Base-by-base conservation (phyloP, 2,113 vertebrate species). In the Mesoclemmys tuberculata region DNA sequence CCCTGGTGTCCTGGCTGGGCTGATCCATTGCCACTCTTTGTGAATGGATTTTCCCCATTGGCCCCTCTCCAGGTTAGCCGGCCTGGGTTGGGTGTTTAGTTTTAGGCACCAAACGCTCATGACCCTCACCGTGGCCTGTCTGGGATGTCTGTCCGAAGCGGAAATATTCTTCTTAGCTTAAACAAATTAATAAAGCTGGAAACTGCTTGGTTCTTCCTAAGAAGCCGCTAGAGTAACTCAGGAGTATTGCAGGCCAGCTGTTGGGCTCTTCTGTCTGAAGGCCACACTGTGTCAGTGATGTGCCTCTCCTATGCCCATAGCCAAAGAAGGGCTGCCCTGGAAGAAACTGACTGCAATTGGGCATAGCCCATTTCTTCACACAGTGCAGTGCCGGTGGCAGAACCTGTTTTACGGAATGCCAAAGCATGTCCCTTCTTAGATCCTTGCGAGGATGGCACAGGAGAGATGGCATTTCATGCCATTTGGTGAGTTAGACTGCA, bases 81-180 rank as follows among this genome's bases (percentile, higher is more conserved):
- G n/a, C 68, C n/a, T n/a, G 68, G n/a, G 0, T 79, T 1, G 1
- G 0, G 0, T 35, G 7, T n/a, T 56, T 1, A 0, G 31, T 75
- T 8, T 1, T 9, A 16, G 29, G 1, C 26, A 5, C 1, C 0
- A 0, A 51, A 51, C 10, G 51, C 41, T 68, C 0, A 0, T 35
- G 54, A 0, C 18, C 0, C 54, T n/a, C 18, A 13, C 49, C 3
- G 0, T 5, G n/a, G 19, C 71, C 35, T 41, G n/a, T 54, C 16
- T 51, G 4, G 7, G 52, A 1, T 0, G 48, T 29, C 77, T 48
- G 75, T 48, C 29, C 3, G 46, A 31, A 49, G 77, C 35, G 46
- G 46, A 79, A 79, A 49, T 31, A 48, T 79, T 29, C 77, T 79
- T 46, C 77, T 31, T 14, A 4, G 3, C 46, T 46, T 41, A 22